Evolutionary conservation across 2,797 vertebrate genomes (phyloP).

Genomic region (Ctenopoma kingsleyae): DNA sequence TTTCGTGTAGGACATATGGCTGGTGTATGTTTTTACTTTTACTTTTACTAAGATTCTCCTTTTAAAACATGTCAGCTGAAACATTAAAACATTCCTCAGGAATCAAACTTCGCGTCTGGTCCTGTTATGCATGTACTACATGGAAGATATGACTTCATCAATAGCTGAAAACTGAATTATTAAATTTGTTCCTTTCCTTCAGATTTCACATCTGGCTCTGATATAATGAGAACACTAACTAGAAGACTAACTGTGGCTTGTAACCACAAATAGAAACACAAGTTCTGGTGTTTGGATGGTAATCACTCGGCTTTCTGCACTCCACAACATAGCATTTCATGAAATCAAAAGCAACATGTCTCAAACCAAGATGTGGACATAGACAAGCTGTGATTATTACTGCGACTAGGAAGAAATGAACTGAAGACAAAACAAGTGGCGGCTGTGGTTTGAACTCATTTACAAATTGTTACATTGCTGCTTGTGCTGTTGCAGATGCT

Average conservation of each 20-base stretch:
- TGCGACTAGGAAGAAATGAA: conserved; percentile 10
- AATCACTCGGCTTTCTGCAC: conserved; percentile 51
- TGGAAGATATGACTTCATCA: conserved; percentile 46
- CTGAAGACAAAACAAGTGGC: conserved; percentile 19
- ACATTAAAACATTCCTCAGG: not conserved
- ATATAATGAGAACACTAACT: conserved; percentile 35
- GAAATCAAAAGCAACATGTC: conserved; percentile 50
- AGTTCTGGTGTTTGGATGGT: conserved; percentile 49
- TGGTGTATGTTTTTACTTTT: too few species aligned
- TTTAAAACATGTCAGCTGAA: conserved; percentile 3
- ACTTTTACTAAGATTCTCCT: conserved; percentile 17
- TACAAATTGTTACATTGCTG: conserved; percentile 3
- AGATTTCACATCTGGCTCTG: conserved; percentile 49
- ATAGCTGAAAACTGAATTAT: conserved; percentile 34
- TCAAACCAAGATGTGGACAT: conserved; percentile 38
- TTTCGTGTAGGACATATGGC: not conserved
- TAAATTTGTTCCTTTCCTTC: conserved; percentile 42
- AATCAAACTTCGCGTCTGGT: not conserved
- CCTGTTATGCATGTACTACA: not conserved
- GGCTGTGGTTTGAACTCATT: not conserved
- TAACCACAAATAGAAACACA: conserved; percentile 62
- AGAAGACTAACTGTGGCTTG: conserved; percentile 35
- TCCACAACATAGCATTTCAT: conserved; percentile 49
- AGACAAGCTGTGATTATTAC: conserved; percentile 30
- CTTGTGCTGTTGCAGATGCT: not conserved